These are phyloP conservation scores for Thereva nobilitata DNA, from an alignment of 2,888 invertebrate species.

Conservation along the genomic window DNA sequence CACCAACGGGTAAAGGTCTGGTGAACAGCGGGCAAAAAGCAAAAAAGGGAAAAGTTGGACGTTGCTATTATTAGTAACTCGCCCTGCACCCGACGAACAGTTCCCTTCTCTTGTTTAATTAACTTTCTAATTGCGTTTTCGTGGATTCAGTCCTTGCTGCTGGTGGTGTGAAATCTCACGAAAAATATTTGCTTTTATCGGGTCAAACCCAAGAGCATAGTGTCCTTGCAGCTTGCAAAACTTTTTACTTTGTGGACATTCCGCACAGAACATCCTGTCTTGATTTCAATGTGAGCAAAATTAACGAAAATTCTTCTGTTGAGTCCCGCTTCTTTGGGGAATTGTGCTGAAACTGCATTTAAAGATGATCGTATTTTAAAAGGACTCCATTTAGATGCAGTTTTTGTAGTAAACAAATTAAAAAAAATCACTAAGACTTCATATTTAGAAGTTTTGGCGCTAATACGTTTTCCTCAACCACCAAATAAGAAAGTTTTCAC, in stretches of 20 bases:
- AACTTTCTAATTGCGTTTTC: slow-evolving; percentile 30
- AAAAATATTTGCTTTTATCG: neutral
- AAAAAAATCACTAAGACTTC: neutral
- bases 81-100: neutral
- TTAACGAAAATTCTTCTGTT: too few relatives aligned
- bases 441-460: neutral
- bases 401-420: too few relatives aligned
- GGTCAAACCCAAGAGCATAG: neutral
- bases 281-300: too few relatives aligned
- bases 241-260: too few relatives aligned
- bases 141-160: slow-evolving; percentile 1
- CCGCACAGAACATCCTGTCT: too few relatives aligned
- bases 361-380: too few relatives aligned
- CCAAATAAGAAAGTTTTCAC: slow-evolving; percentile 17
- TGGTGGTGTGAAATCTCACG: neutral
- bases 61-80: slow-evolving; percentile 12
- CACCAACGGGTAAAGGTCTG: neutral
- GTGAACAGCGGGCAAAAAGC: neutral
- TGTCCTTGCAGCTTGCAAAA: neutral
- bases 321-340: too few relatives aligned
- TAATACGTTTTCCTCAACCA: slow-evolving; percentile 2
- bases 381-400: too few relatives aligned
- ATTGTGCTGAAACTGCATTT: too few relatives aligned
- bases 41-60: slow-evolving; percentile 1
- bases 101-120: slow-evolving; percentile 7